These are phyloP conservation scores for Paguma larvata DNA, from an alignment of 2,797 vertebrate genomes.

Conservation along the genomic window DNA sequence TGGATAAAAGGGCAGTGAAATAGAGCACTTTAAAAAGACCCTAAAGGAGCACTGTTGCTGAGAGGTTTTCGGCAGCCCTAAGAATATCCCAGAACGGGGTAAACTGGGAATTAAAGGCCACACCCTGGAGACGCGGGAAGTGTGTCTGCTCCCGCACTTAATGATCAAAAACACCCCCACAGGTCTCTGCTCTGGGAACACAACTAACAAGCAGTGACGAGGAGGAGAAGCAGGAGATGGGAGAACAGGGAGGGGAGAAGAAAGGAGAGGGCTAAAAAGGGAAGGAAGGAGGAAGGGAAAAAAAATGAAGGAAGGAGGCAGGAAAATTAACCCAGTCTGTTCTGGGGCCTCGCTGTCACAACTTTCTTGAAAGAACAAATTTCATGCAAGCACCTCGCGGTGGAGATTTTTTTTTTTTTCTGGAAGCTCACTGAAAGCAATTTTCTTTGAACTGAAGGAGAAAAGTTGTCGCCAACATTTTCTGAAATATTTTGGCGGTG, in stretches of 20 bases:
- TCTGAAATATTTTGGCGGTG: not conserved
- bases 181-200: not conserved
- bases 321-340: not conserved
- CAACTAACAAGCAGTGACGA: not conserved
- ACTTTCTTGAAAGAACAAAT: not conserved
- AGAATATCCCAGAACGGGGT: constrained; percentile 31
- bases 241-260: not conserved
- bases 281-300: not conserved
- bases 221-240: not conserved
- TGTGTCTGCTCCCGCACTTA: not conserved
- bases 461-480: not conserved
- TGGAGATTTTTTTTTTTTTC: not conserved
- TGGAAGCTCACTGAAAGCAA: not conserved
- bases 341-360: not conserved
- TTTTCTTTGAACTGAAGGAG: not conserved
- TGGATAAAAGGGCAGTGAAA: not conserved
- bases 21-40: not conserved
- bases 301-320: not conserved
- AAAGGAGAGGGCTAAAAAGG: not conserved
- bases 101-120: not conserved
- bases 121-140: constrained; percentile 7
- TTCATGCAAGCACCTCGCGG: not conserved
- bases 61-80: not conserved
- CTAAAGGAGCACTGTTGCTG: not conserved
- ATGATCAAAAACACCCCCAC: constrained; percentile 49